phyloP scores from a whole-genome alignment of 2,113 vertebrate species.

The Campylomormyrus tamandua region DNA sequence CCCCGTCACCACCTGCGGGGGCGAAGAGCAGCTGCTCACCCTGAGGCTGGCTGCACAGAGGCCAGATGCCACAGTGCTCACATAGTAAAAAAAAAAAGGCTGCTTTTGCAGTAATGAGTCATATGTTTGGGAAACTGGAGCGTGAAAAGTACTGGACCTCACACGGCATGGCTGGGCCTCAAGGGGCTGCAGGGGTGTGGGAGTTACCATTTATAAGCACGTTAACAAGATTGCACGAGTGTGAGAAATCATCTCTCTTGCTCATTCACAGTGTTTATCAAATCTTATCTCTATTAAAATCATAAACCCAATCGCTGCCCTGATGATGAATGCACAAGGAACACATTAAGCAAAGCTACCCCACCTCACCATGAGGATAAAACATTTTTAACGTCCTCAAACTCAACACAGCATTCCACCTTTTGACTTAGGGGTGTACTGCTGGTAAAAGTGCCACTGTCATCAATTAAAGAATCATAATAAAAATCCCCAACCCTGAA shows the following conservation, averaged over 20 bases:
- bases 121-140: background rate
- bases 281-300: background rate
- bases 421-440: background rate
- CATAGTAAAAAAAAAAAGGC: background rate
- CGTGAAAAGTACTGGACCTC: background rate
- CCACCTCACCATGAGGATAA: background rate
- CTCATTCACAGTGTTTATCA: background rate
- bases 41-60: background rate
- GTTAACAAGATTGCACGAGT: background rate
- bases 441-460: background rate
- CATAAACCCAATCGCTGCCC: background rate
- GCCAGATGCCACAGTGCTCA: background rate
- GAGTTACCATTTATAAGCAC: background rate
- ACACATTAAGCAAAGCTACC: background rate
- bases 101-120: background rate
- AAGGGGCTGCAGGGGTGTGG: background rate
- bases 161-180: background rate
- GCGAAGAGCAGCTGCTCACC: background rate
- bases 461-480: background rate
- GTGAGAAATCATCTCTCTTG: background rate
- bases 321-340: background rate
- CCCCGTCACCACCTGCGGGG: slow-evolving; percentile 83
- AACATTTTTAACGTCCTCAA: background rate
- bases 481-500: background rate
- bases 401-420: background rate